Percentiles rank a stretch among this genome's conserved stretches.
Conservation (phyloP, 2,797 vertebrate species). For the Knipowitschia caucasica region DNA sequence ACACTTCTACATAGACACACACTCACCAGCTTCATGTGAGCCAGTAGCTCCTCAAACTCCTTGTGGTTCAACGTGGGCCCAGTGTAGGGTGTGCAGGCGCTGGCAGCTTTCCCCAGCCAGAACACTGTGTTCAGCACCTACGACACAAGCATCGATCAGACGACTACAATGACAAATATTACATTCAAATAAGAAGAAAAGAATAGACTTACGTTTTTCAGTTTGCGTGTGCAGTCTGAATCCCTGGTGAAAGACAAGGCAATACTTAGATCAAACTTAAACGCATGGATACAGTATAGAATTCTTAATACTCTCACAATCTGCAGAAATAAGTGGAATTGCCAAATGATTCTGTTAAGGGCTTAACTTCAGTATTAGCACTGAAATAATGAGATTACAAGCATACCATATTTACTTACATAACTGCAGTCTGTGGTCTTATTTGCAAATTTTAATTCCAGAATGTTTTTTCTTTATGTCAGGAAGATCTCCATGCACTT, state of each 20-base stretch:
- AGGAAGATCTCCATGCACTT: too few relatives aligned
- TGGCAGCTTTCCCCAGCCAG: conserved; percentile 93
- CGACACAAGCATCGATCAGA: conserved; percentile 18
- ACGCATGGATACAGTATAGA: not conserved
- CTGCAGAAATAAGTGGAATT: too few relatives aligned
- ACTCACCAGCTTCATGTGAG: conserved; percentile 92
- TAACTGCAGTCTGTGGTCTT: not conserved
- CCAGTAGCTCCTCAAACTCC: conserved; percentile 92
- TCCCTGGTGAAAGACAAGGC: conserved; percentile 70
- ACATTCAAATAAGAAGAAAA: not conserved
- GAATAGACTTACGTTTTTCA: conserved; percentile 88
- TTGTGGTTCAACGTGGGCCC: conserved; percentile 90
- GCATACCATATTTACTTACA: not conserved
- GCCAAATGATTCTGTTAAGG: too few relatives aligned
- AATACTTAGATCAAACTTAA: not conserved
- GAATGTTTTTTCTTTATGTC: too few relatives aligned
- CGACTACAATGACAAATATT: not conserved
- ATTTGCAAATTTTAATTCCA: too few relatives aligned
- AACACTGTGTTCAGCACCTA: conserved; percentile 97
- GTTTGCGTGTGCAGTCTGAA: conserved; percentile 87
- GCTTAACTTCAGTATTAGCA: not conserved
- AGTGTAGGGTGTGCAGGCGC: conserved; percentile 81
- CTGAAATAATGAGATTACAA: not conserved
- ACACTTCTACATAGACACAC: too few relatives aligned
- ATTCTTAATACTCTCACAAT: too few relatives aligned